Conservation (phyloP, 2,113 vertebrate species). For the Dasyornis broadbenti region DNA sequence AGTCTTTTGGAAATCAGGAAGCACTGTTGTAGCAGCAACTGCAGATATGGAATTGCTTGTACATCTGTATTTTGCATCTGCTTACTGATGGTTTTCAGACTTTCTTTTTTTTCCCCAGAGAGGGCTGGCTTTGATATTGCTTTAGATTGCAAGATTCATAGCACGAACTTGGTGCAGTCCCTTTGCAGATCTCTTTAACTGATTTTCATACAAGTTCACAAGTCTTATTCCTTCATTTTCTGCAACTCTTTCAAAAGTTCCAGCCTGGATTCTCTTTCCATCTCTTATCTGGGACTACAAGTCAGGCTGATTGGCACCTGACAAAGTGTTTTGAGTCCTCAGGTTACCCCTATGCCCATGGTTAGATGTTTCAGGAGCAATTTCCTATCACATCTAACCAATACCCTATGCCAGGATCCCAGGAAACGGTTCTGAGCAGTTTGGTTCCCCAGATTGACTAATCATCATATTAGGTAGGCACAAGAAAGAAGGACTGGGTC, state of each 20-base stretch:
- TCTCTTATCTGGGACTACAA: neutral
- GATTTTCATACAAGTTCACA: neutral
- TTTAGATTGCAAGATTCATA: neutral
- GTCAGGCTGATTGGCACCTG: neutral
- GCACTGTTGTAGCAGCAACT: neutral
- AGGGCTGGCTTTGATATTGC: neutral
- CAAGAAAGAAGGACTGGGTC: neutral
- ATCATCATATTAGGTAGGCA: neutral
- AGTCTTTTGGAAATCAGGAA: neutral
- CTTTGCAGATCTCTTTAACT: neutral
- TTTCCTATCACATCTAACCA: neutral
- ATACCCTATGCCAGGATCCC: neutral
- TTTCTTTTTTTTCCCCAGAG: neutral
- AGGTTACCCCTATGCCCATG: accelerated
- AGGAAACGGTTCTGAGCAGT: neutral
- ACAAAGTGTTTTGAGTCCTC: neutral
- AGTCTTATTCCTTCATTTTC: neutral
- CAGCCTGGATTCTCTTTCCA: neutral
- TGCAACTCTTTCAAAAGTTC: neutral
- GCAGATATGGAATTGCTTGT: neutral
- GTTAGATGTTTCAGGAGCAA: neutral
- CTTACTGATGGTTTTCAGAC: neutral
- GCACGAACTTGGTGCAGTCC: no score
- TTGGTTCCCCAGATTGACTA: neutral
- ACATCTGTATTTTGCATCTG: neutral